Conservation (phyloP, 2,797 vertebrate species). For the Catamblyrhynchus diadema region DNA sequence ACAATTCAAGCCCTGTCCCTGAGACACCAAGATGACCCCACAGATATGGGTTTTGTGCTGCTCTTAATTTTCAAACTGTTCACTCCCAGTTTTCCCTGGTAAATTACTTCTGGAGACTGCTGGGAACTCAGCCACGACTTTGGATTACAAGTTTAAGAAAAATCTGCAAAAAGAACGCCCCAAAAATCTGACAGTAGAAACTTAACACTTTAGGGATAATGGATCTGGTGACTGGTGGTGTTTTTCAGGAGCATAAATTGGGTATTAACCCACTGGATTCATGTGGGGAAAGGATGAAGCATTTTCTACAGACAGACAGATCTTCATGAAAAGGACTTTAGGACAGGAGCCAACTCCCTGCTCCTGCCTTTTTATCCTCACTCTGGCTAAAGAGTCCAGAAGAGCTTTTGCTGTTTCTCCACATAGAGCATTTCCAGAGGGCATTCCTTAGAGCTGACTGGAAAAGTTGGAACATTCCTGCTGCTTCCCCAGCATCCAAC, state of each 20-base stretch:
- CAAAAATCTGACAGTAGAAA: background rate
- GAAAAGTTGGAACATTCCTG: background rate
- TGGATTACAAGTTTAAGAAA: background rate
- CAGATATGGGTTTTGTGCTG: background rate
- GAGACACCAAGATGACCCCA: background rate
- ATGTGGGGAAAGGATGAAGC: background rate
- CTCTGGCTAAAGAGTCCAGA: background rate
- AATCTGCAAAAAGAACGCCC: background rate
- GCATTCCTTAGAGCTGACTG: background rate
- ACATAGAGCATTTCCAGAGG: background rate
- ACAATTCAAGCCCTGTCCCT: background rate
- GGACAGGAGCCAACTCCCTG: background rate
- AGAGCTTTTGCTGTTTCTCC: background rate
- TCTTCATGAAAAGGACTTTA: background rate
- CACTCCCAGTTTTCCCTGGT: background rate
- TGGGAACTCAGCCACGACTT: background rate
- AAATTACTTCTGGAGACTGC: background rate
- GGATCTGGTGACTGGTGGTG: background rate
- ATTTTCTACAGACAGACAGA: background rate
- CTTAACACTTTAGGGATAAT: accelerated
- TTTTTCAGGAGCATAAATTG: background rate
- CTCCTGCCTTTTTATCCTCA: background rate
- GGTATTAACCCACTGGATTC: background rate
- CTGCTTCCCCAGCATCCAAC: background rate
- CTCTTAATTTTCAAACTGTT: background rate